Percentiles rank a stretch among this genome's conserved stretches.
Conservation (phyloP, 2,888 invertebrate genomes). For the Mythimna vitellina region DNA sequence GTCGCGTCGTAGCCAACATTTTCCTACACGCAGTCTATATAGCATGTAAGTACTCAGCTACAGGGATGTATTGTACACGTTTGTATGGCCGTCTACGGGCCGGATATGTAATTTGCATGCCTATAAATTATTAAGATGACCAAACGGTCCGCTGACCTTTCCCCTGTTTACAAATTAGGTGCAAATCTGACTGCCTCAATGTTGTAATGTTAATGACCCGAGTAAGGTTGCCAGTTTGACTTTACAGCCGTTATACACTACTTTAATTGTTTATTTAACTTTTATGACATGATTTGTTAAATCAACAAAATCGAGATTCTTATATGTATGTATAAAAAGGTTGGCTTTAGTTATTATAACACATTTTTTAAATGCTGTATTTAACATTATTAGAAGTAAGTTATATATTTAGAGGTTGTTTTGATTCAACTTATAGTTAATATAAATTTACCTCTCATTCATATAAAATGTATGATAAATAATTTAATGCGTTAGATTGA, state of each 20-base stretch:
- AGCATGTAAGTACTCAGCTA: slow-evolving; percentile 19
- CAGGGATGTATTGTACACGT: slow-evolving; percentile 21
- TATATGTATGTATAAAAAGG: too few relatives aligned
- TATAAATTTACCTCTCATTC: too few relatives aligned
- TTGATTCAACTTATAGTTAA: too few relatives aligned
- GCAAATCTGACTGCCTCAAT: slow-evolving; percentile 70
- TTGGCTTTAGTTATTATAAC: too few relatives aligned
- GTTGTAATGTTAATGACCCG: slow-evolving; percentile 49
- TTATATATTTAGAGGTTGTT: too few relatives aligned
- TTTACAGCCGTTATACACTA: slow-evolving; percentile 2
- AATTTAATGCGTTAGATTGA: too few relatives aligned
- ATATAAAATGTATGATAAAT: too few relatives aligned
- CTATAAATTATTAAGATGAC: slow-evolving; percentile 81
- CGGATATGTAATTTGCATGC: slow-evolving; percentile 81
- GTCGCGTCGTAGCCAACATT: slow-evolving; percentile 20
- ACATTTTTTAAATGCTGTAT: too few relatives aligned
- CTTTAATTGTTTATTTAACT: too few relatives aligned
- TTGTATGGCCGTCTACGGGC: slow-evolving; percentile 51
- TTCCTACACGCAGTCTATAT: slow-evolving; percentile 7
- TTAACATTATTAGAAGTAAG: too few relatives aligned
- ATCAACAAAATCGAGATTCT: too few relatives aligned
- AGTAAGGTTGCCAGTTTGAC: slow-evolving; percentile 24
- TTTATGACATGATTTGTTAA: too few relatives aligned
- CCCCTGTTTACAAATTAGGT: slow-evolving; percentile 79
- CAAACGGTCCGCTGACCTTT: slow-evolving; percentile 75